Percentiles rank a stretch among this genome's conserved stretches.
phyloP scores from a whole-genome alignment of 2,888 invertebrate genomes.

The Bedellia somnulentella region DNA sequence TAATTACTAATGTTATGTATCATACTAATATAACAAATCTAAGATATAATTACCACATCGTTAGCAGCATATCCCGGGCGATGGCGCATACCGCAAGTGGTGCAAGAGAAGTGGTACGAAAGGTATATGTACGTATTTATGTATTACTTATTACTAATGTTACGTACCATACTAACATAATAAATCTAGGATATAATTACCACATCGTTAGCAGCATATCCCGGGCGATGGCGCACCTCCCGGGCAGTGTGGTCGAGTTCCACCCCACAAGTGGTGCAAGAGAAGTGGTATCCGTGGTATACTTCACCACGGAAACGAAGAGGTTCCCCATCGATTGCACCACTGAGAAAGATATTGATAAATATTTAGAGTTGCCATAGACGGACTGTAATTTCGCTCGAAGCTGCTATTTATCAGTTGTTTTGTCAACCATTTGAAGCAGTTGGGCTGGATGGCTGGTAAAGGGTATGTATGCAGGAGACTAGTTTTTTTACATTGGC shows the following conservation, averaged over 20 bases:
- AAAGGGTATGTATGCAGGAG: too few species aligned
- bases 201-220: slow-evolving; percentile 88
- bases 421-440: too few species aligned
- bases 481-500: too few species aligned
- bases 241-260: slow-evolving; percentile 95
- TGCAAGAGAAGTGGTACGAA: slow-evolving; percentile 98
- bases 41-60: slow-evolving; percentile 83
- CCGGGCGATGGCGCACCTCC: slow-evolving; percentile 90
- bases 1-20: too few species aligned
- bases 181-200: too few species aligned
- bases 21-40: too few species aligned
- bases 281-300: slow-evolving; percentile 99
- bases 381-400: too few species aligned
- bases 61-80: slow-evolving; percentile 87
- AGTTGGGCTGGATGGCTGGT: too few species aligned
- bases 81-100: slow-evolving; percentile 83
- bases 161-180: too few species aligned
- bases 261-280: slow-evolving; percentile 87
- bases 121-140: too few species aligned
- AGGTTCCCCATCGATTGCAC: slow-evolving; percentile 89
- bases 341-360: slow-evolving; percentile 53
- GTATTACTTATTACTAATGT: too few species aligned
- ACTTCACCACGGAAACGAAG: slow-evolving; percentile 93
- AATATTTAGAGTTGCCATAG: background rate
- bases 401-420: too few species aligned